These are phyloP conservation scores for Podarcis siculus DNA, from an alignment of 2,797 vertebrate genomes.

Conservation along the genomic window DNA sequence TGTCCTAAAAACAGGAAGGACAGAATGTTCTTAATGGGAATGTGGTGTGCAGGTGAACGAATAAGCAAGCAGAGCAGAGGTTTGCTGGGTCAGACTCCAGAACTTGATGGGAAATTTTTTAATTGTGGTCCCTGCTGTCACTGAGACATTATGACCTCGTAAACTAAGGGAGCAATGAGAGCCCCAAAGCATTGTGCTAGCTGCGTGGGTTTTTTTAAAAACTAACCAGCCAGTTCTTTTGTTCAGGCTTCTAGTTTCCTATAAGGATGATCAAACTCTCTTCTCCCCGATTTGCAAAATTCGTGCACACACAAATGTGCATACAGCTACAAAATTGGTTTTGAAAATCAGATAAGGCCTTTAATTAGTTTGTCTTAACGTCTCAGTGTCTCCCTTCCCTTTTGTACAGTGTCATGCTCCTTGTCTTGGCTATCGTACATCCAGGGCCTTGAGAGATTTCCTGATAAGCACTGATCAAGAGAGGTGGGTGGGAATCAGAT, in stretches of 20 bases:
- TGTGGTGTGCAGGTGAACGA: neutral
- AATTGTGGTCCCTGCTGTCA: neutral
- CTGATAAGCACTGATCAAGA: neutral
- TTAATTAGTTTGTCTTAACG: neutral
- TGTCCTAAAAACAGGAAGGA: neutral
- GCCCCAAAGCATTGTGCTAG: neutral
- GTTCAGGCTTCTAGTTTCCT: neutral
- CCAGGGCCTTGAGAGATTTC: neutral
- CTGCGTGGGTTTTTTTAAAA: neutral
- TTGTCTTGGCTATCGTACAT: neutral
- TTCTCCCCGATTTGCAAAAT: neutral
- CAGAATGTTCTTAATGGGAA: neutral
- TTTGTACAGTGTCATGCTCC: neutral
- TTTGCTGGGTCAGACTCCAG: neutral
- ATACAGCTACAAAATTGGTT: neutral
- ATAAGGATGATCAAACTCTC: neutral
- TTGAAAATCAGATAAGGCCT: neutral
- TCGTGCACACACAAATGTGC: neutral
- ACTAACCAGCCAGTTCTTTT: neutral
- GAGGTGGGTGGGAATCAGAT: neutral
- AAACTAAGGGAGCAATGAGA: neutral
- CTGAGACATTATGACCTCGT: neutral
- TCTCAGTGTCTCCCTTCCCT: neutral
- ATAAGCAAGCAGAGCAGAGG: neutral
- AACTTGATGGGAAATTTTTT: neutral